Percentiles rank a stretch among this genome's conserved stretches.
Conservation (phyloP, 2,797 vertebrate genomes). For the Falco novaeseelandiae region DNA sequence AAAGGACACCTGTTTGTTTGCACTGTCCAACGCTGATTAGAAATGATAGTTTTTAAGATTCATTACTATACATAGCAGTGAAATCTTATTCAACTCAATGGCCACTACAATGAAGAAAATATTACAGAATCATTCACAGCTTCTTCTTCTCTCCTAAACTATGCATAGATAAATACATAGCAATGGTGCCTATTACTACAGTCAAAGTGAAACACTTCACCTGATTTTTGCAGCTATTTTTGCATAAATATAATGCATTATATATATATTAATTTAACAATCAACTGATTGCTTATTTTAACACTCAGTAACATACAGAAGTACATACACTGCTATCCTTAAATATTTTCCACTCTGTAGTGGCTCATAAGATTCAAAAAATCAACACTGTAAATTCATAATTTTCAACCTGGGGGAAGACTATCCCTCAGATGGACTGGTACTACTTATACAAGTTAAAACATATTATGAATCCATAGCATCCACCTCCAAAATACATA, state of each 20-base stretch:
- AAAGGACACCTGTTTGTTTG: conserved; percentile 64
- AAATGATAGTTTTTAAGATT: conserved; percentile 66
- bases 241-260: conserved; percentile 53
- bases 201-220: conserved; percentile 58
- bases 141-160: conserved; percentile 70
- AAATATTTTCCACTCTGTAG: conserved; percentile 72
- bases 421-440: conserved; percentile 43
- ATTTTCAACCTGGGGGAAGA: conserved; percentile 37
- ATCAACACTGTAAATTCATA: conserved; percentile 36
- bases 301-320: conserved; percentile 70
- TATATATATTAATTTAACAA: conserved; percentile 45
- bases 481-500: conserved; percentile 60
- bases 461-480: conserved; percentile 47
- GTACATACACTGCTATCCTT: conserved; percentile 63
- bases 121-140: conserved; percentile 72
- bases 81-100: conserved; percentile 72
- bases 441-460: conserved; percentile 52
- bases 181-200: conserved; percentile 61
- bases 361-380: conserved; percentile 49
- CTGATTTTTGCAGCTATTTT: conserved; percentile 62
- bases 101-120: conserved; percentile 74
- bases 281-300: conserved; percentile 48
- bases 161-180: conserved; percentile 73
- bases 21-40: conserved; percentile 66
- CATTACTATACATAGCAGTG: conserved; percentile 70